Conservation (phyloP, 2,113 vertebrate species). For the Dasyornis broadbenti region DNA sequence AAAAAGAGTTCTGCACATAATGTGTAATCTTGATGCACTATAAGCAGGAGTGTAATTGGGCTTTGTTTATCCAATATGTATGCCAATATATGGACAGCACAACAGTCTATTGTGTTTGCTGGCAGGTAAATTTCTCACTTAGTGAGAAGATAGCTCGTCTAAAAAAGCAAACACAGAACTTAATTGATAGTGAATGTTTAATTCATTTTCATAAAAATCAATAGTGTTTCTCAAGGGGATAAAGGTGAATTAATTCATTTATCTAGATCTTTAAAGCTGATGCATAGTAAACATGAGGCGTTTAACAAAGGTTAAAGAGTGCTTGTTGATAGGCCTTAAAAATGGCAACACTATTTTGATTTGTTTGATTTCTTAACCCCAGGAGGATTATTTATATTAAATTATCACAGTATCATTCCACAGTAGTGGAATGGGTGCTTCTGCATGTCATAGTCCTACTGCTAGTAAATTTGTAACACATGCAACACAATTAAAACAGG, state of each 20-base stretch:
- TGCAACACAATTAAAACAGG: neutral
- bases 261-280: slow-evolving; percentile 55
- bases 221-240: slow-evolving; percentile 56
- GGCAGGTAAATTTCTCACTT: slow-evolving; percentile 51
- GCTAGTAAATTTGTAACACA: neutral
- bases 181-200: slow-evolving; percentile 63
- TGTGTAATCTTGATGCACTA: slow-evolving; percentile 15
- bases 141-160: neutral
- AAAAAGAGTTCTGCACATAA: slow-evolving; percentile 14
- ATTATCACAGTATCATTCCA: neutral
- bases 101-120: slow-evolving; percentile 25
- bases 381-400: neutral
- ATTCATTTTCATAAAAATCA: slow-evolving; percentile 69
- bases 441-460: neutral
- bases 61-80: slow-evolving; percentile 52
- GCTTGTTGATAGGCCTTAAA: slow-evolving; percentile 26
- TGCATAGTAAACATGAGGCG: neutral
- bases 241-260: slow-evolving; percentile 62
- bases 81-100: slow-evolving; percentile 12
- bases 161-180: slow-evolving; percentile 9
- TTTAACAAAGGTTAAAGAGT: slow-evolving; percentile 56
- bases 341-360: slow-evolving; percentile 5
- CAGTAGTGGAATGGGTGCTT: neutral
- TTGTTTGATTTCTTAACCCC: slow-evolving; percentile 32
- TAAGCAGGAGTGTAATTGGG: slow-evolving; percentile 53